Conservation (phyloP, 37 sponge, comb jelly and placozoan genomes). For the Geodia barretti region DNA sequence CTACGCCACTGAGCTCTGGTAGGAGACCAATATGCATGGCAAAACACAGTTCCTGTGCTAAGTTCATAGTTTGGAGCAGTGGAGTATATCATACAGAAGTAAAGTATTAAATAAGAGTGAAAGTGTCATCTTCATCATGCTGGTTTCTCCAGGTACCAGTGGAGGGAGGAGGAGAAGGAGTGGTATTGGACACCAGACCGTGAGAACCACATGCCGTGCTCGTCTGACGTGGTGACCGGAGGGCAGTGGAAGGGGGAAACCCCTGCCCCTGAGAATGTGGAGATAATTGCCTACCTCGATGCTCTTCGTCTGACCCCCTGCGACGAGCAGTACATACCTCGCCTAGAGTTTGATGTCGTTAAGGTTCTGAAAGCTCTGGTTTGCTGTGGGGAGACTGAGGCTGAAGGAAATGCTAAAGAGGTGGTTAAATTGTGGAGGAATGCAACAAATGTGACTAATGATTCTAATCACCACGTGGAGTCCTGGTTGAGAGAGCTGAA, state of each 20-base stretch:
- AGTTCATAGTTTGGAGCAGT: too few relatives aligned
- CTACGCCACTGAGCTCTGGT: slow-evolving; percentile 45
- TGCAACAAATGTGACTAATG: neutral
- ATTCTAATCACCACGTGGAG: neutral
- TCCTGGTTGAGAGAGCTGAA: neutral
- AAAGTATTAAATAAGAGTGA: too few relatives aligned
- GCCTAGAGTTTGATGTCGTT: slow-evolving; percentile 3
- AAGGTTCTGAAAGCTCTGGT: neutral
- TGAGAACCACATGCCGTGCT: slow-evolving; percentile 39
- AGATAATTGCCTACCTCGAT: slow-evolving; percentile 41
- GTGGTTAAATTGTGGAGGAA: neutral
- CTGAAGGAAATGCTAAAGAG: neutral
- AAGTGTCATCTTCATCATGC: too few relatives aligned
- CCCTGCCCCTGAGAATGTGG: slow-evolving; percentile 50
- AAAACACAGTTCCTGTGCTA: too few relatives aligned
- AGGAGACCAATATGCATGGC: too few relatives aligned
- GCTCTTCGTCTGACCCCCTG: slow-evolving; percentile 22
- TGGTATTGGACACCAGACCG: slow-evolving; percentile 50
- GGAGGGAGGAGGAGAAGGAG: slow-evolving; percentile 24
- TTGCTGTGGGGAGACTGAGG: neutral
- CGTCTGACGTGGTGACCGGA: slow-evolving; percentile 18
- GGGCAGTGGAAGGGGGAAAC: slow-evolving; percentile 43
- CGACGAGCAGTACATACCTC: slow-evolving; percentile 30
- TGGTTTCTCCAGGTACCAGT: slow-evolving; percentile 40
- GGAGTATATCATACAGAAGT: too few relatives aligned